Percentiles rank a stretch among this genome's conserved stretches.
Conservation (phyloP, 2,888 invertebrate genomes). For the Drosophila affinis region DNA sequence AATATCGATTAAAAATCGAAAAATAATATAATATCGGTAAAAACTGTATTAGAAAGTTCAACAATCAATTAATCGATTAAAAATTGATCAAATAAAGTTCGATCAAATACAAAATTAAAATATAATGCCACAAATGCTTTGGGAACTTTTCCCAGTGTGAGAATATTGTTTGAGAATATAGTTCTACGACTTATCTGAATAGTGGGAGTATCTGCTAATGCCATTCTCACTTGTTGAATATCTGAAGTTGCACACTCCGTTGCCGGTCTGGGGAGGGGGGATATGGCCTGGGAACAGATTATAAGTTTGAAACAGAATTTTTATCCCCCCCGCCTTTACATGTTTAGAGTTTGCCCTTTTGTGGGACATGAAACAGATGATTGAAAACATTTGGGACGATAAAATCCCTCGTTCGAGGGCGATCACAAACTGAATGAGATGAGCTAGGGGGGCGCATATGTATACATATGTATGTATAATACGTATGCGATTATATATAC, state of each 20-base stretch:
- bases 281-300: background rate
- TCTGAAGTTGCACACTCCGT: background rate
- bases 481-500: conserved; percentile 4
- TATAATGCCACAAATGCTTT: background rate
- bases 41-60: no score
- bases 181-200: background rate
- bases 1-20: no score
- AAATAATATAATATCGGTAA: no score
- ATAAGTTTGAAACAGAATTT: background rate
- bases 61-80: background rate
- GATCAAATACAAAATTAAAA: no score
- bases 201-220: background rate
- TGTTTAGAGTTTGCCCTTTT: conserved; percentile 10
- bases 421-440: background rate
- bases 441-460: conserved; percentile 3
- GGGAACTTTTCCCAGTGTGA: background rate
- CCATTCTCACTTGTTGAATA: background rate
- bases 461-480: background rate
- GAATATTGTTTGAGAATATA: background rate
- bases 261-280: background rate
- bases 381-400: conserved; percentile 1
- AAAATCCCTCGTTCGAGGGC: no score
- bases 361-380: conserved; percentile 28
- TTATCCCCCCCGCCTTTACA: background rate
- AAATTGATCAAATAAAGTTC: background rate